Base-by-base conservation (phyloP, 2,888 invertebrate species). In the Rhyacophila evoluta region DNA sequence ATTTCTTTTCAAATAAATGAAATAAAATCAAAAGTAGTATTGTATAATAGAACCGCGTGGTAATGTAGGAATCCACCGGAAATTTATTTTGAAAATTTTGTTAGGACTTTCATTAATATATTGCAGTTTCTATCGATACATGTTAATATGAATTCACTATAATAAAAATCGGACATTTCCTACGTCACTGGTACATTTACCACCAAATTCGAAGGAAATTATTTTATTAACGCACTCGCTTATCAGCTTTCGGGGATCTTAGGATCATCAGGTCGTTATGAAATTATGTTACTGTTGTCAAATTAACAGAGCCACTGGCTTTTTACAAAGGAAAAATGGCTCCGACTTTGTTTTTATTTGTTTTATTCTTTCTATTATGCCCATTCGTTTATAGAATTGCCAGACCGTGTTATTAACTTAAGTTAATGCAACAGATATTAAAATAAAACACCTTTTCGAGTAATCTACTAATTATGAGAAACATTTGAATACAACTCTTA, bases 261-360 rank as follows among this genome's bases (percentile, higher is more conserved):
- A 67, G 79, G 79, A 75, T 79, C 79, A 55, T 38, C 29, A 37
- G 80, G 77, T 75, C 80, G 55, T 80, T 78, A 80, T 73, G 75
- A 77, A 79, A 79, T 78, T 79, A 76, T 79, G 78, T 79, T 73
- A 71, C 76, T 76, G 74, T 79, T 81, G 81, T 81, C 81, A 76
- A 77, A 79, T 81, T 76, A 72, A 80, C 80, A 77, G 38, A 15
- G 29, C 77, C 72, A 77, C 72, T 72, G 67, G 69, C 69, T 69
- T 33, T 28, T 69, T 12, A 33, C 69, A 69, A 29, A 33, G 69
- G 28, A 69, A 69, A 67, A 74, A 67, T 15, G 67, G 72, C 19
- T 11, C 25, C 27, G 36, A 74, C 55, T 38, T 36, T 36, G 38
- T 68, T 74, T 74, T 55, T 75, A 70, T 37, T 75, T 68, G 55